phyloP scores from a whole-genome alignment of 2,797 vertebrate genomes.

The Pogoniulus pusillus region DNA sequence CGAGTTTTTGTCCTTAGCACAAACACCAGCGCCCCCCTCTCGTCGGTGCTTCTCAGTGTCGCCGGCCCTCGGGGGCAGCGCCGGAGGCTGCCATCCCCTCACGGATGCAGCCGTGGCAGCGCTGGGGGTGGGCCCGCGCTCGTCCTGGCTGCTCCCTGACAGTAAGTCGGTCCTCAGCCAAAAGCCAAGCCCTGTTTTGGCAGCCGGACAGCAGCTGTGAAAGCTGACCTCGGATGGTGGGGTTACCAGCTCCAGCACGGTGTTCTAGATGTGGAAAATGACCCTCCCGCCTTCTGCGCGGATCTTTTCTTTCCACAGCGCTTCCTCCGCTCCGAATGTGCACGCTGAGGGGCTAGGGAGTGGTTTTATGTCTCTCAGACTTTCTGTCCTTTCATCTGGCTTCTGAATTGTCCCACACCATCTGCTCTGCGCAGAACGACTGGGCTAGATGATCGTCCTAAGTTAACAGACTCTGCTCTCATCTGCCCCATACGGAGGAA shows the following conservation, averaged over 20 bases:
- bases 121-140: background rate
- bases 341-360: rapidly evolving
- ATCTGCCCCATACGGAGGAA: too few species aligned
- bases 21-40: too few species aligned
- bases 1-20: background rate
- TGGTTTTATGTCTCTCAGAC: rapidly evolving
- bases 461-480: too few species aligned
- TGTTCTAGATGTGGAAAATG: background rate
- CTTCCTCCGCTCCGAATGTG: rapidly evolving
- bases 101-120: background rate
- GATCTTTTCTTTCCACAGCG: rapidly evolving
- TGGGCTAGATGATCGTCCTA: too few species aligned
- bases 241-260: too few species aligned
- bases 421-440: too few species aligned
- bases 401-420: rapidly evolving
- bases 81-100: background rate
- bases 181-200: too few species aligned
- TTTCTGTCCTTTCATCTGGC: background rate
- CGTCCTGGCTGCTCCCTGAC: too few species aligned
- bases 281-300: background rate
- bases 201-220: too few species aligned
- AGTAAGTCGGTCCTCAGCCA: rapidly evolving
- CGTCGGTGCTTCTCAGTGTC: too few species aligned
- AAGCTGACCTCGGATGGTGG: background rate
- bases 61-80: background rate